Conservation (phyloP, 1,140 invertebrate genomes). For the Euglossa dilemma region DNA sequence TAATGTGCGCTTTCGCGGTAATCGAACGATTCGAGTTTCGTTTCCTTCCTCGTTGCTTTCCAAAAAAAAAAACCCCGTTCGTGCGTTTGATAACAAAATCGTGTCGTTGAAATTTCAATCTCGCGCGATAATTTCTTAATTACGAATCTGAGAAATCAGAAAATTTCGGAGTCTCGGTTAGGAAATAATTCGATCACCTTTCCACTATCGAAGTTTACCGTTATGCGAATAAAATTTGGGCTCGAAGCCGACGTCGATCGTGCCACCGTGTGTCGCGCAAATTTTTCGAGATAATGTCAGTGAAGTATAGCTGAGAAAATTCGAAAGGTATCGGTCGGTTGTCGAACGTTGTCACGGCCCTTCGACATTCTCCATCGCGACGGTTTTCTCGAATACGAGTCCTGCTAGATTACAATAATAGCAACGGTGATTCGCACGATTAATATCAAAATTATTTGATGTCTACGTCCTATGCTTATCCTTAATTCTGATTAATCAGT, state of each 20-base stretch:
- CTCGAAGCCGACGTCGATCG: not conserved
- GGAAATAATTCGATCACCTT: not conserved
- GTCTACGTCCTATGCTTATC: slow-evolving; percentile 56
- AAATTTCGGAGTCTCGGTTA: not conserved
- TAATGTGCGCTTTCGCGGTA: slow-evolving; percentile 54
- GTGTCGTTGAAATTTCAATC: too few species aligned
- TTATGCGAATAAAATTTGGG: not conserved
- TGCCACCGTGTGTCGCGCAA: too few species aligned
- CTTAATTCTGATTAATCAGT: slow-evolving; percentile 32
- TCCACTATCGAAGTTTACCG: not conserved
- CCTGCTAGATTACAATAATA: slow-evolving; percentile 53
- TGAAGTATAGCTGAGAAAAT: not conserved
- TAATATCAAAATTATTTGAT: slow-evolving; percentile 66
- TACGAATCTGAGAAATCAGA: not conserved
- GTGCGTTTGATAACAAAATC: too few species aligned
- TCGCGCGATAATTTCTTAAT: too few species aligned
- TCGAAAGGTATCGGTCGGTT: not conserved
- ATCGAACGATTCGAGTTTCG: not conserved
- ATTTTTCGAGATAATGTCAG: not conserved
- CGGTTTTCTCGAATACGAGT: slow-evolving; percentile 38
- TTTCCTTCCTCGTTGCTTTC: not conserved
- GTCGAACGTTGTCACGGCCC: slow-evolving; percentile 25
- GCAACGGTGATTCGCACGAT: slow-evolving; percentile 54
- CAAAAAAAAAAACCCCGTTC: too few species aligned
- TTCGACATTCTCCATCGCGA: slow-evolving; percentile 21